Percentiles rank a stretch among this genome's conserved stretches.
Evolutionary conservation across 2,797 vertebrate species (phyloP).

Genomic region (Decapterus maruadsi): DNA sequence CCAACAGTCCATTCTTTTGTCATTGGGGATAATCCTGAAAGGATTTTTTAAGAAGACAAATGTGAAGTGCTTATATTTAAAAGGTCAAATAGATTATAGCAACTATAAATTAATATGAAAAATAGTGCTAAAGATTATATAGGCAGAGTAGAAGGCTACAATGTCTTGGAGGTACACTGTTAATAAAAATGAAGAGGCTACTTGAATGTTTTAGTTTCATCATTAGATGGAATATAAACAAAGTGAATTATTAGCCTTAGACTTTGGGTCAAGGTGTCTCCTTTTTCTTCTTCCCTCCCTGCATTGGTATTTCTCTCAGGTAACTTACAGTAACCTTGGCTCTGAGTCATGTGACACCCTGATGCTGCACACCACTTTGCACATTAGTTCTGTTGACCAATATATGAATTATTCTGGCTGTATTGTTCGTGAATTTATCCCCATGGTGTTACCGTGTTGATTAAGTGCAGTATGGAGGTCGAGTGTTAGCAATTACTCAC

Average conservation of each 20-base stretch:
- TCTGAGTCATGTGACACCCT: conserved; percentile 75
- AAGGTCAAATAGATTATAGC: conserved; percentile 42
- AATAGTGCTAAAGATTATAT: neutral
- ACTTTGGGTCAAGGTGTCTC: conserved; percentile 15
- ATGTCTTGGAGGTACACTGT: neutral
- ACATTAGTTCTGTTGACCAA: conserved; percentile 81
- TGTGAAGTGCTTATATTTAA: conserved; percentile 8
- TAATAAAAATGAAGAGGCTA: neutral
- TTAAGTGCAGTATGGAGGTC: conserved; percentile 82
- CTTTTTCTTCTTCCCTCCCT: conserved; percentile 18
- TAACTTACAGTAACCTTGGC: conserved; percentile 76
- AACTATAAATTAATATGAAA: conserved; percentile 19
- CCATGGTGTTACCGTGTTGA: conserved; percentile 79
- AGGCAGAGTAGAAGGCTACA: neutral
- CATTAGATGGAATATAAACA: neutral
- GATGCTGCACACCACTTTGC: conserved; percentile 62
- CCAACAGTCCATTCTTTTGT: conserved; percentile 41
- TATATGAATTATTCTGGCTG: conserved; percentile 82
- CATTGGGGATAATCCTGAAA: conserved; percentile 19
- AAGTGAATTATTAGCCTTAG: conserved; percentile 8
- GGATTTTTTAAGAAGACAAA: conserved; percentile 31
- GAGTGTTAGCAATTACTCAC: conserved; percentile 84
- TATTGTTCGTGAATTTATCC: conserved; percentile 79
- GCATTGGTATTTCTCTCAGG: conserved; percentile 60
- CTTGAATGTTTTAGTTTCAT: neutral